phyloP scores from a whole-genome alignment of 2,888 invertebrate species.

The Fragum fragum region DNA sequence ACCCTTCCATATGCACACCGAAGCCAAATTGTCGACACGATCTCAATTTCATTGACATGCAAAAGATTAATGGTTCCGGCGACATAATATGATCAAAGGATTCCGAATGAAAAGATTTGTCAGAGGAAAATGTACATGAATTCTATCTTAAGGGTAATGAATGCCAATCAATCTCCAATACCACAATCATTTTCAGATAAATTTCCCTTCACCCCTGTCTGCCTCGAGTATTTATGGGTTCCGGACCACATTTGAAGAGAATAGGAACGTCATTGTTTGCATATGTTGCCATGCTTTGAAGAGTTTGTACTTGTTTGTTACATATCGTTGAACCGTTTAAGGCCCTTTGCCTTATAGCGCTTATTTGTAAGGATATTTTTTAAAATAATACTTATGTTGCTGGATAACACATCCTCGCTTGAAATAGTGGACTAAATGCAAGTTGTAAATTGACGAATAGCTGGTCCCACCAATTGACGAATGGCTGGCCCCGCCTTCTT shows the following conservation, averaged over 20 bases:
- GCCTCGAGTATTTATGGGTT: neutral
- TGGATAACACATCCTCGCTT: too few species aligned
- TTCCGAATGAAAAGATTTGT: neutral
- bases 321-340: too few species aligned
- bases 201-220: neutral
- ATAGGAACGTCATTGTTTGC: neutral
- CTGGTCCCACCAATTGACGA: too few species aligned
- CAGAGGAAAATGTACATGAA: neutral
- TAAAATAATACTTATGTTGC: too few species aligned
- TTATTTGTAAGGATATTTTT: too few species aligned
- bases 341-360: too few species aligned
- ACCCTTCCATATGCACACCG: neutral
- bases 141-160: conserved; percentile 2
- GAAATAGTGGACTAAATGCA: too few species aligned
- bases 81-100: conserved; percentile 3
- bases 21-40: neutral
- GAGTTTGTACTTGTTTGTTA: too few species aligned
- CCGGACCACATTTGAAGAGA: neutral
- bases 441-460: too few species aligned
- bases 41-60: neutral
- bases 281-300: too few species aligned
- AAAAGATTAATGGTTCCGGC: neutral
- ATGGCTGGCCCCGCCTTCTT: too few species aligned
- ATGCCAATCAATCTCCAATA: neutral
- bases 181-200: neutral